phyloP scores from a whole-genome alignment of 2,888 invertebrate genomes.

The Ennomos fuscantarius region DNA sequence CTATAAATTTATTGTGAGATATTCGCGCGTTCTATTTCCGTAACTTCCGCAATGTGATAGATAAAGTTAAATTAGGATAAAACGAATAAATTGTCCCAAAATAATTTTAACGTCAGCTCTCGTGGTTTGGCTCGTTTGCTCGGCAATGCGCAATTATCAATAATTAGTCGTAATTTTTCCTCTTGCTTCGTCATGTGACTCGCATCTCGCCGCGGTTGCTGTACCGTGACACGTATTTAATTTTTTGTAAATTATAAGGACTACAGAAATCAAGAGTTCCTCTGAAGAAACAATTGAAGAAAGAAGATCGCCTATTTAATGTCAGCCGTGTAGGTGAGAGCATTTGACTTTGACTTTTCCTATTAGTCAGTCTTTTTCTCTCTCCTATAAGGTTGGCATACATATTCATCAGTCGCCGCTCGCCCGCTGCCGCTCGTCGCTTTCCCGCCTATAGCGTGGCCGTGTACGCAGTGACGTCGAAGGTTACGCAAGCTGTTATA shows the following conservation, averaged over 20 bases:
- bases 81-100: constrained; percentile 1
- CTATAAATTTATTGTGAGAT: constrained; percentile 54
- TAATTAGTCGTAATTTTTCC: constrained; percentile 53
- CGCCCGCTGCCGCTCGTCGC: constrained; percentile 31
- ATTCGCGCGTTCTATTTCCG: constrained; percentile 67
- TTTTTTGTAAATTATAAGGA: constrained; percentile 51
- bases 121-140: constrained; percentile 42
- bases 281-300: constrained; percentile 47
- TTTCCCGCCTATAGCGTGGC: constrained; percentile 39
- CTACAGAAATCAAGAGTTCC: constrained; percentile 47
- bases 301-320: constrained; percentile 47
- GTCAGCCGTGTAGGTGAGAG: constrained; percentile 87
- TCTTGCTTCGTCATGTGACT: constrained; percentile 63
- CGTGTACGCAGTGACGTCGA: constrained; percentile 81
- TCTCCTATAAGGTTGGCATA: constrained; percentile 89
- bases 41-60: constrained; percentile 61
- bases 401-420: constrained; percentile 51
- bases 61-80: constrained; percentile 1
- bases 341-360: constrained; percentile 86
- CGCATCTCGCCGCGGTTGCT: constrained; percentile 38
- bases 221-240: constrained; percentile 31
- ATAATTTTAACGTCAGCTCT: constrained; percentile 8
- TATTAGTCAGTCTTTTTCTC: constrained; percentile 91
- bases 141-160: constrained; percentile 38
- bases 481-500: constrained; percentile 78